Evolutionary conservation across 2,113 vertebrate genomes (phyloP).

Genomic region (Halichoerus grypus): DNA sequence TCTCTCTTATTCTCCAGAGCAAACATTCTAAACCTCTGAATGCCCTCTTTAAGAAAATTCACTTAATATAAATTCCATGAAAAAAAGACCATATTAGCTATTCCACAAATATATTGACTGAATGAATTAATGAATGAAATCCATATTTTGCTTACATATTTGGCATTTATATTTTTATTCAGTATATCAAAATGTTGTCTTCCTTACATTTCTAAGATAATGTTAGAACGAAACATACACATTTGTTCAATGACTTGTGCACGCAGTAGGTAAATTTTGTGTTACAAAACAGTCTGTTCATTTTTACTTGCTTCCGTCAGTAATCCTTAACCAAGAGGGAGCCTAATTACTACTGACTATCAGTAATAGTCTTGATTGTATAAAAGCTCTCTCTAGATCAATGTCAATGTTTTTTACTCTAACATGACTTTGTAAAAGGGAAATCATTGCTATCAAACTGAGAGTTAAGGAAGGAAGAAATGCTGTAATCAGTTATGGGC

Average conservation of each 20-base stretch:
- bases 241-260: conserved; percentile 1
- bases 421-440: conserved; percentile 50
- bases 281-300: not conserved
- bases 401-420: not conserved
- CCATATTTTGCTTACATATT: not conserved
- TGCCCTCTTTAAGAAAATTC: not conserved
- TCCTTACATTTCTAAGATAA: not conserved
- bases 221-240: not conserved
- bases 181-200: not conserved
- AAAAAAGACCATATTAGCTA: not conserved
- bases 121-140: conserved; percentile 27
- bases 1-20: not conserved
- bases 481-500: not conserved
- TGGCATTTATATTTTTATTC: not conserved
- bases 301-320: not conserved
- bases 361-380: not conserved
- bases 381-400: not conserved
- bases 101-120: not conserved
- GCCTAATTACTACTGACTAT: conserved; percentile 39
- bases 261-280: not conserved
- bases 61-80: not conserved
- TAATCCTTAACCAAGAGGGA: not conserved
- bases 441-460: conserved; percentile 54
- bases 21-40: not conserved
- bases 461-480: conserved; percentile 15